phyloP scores from a whole-genome alignment of 2,797 vertebrate genomes.

The Monodelphis domestica region DNA sequence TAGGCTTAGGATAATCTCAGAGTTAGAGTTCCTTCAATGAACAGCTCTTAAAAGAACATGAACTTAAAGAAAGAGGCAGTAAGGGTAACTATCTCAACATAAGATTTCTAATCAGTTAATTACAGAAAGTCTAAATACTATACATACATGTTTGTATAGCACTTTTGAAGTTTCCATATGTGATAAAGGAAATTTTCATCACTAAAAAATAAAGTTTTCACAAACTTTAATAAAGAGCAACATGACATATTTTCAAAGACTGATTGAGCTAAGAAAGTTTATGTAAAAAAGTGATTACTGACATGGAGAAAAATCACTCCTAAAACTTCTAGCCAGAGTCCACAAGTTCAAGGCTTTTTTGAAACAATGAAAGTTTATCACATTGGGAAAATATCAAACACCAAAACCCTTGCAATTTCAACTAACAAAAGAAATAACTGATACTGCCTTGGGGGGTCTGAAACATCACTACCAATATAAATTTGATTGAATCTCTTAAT shows the following conservation, averaged over 20 bases:
- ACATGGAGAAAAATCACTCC: conserved; percentile 22
- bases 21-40: background rate
- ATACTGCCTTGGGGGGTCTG: background rate
- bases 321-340: conserved; percentile 1
- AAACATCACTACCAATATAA: conserved; percentile 11
- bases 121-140: background rate
- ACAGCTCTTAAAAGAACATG: background rate
- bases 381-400: background rate
- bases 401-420: conserved; percentile 1
- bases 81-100: background rate
- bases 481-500: background rate
- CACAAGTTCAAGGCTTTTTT: conserved; percentile 35
- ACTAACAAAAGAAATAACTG: conserved; percentile 29
- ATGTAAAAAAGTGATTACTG: background rate
- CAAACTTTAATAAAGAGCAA: conserved; percentile 20
- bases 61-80: background rate
- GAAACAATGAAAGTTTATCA: conserved; percentile 30
- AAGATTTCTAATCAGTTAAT: background rate
- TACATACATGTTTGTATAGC: background rate
- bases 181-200: background rate
- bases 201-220: conserved; percentile 1
- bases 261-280: conserved; percentile 41
- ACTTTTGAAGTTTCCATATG: background rate
- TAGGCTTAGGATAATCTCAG: background rate
- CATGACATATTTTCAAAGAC: conserved; percentile 1